Evolutionary conservation across 64 coral and sea anemone genomes (phyloP).

Genomic region (Dendronephthya gigantea): DNA sequence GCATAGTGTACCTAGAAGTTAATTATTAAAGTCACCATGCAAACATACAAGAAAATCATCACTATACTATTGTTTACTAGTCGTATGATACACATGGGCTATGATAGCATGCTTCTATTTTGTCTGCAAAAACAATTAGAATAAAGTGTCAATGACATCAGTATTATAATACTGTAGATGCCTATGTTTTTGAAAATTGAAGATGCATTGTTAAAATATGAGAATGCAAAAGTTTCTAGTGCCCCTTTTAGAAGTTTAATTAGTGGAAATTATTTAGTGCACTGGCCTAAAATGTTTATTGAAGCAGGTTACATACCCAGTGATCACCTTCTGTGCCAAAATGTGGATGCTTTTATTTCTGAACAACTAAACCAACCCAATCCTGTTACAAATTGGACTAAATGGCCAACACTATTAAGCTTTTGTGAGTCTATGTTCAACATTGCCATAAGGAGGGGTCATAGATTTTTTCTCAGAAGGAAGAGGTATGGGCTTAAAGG

Average conservation of each 20-base stretch:
- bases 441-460: not conserved
- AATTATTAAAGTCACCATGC: too few species aligned
- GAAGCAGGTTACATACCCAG: conserved; percentile 43
- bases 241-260: conserved; percentile 35
- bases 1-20: too few species aligned
- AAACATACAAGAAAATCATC: not conserved
- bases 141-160: too few species aligned
- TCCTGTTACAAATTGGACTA: conserved; percentile 49
- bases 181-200: too few species aligned
- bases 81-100: too few species aligned
- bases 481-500: conserved; percentile 40
- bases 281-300: conserved; percentile 62
- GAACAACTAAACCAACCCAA: conserved; percentile 49
- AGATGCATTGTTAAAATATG: too few species aligned
- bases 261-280: conserved; percentile 51
- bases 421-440: conserved; percentile 61
- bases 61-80: too few species aligned
- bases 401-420: conserved; percentile 68
- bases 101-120: too few species aligned
- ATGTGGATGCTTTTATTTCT: conserved; percentile 58
- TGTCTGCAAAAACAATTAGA: too few species aligned
- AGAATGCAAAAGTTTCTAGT: too few species aligned
- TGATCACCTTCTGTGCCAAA: conserved; percentile 52
- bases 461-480: not conserved
- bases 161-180: too few species aligned